Percentiles rank a stretch among this genome's conserved stretches.
Conservation (phyloP, 2,888 invertebrate species). For the Drosophila siamana region DNA sequence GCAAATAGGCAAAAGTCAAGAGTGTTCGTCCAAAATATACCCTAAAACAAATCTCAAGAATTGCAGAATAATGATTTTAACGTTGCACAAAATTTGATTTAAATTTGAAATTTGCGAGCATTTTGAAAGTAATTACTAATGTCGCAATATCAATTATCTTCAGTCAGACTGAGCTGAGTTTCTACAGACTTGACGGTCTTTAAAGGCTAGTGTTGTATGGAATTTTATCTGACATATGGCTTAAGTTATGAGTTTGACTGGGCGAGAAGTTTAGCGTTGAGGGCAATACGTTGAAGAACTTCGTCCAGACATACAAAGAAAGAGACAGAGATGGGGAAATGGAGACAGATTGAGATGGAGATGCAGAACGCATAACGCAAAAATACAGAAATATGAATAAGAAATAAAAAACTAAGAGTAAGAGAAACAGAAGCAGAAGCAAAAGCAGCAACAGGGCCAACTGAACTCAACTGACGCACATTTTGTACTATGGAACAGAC, state of each 20-base stretch:
- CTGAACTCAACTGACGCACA: slow-evolving; percentile 59
- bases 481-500: slow-evolving; percentile 40
- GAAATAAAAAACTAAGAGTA: slow-evolving; percentile 23
- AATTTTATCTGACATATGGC: slow-evolving; percentile 48
- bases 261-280: slow-evolving; percentile 47
- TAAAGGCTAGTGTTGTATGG: slow-evolving; percentile 27
- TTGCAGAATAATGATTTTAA: too few relatives aligned
- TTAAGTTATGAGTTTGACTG: slow-evolving; percentile 41
- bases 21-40: slow-evolving; percentile 12
- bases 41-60: background rate
- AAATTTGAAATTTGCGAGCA: background rate
- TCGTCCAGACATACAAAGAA: slow-evolving; percentile 28
- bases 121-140: background rate
- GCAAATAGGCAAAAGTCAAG: slow-evolving; percentile 1
- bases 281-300: slow-evolving; percentile 39
- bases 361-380: slow-evolving; percentile 11
- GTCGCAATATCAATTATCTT: background rate
- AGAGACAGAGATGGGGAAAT: slow-evolving; percentile 28
- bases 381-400: slow-evolving; percentile 27
- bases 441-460: too few relatives aligned
- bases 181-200: background rate
- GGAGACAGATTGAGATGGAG: slow-evolving; percentile 10
- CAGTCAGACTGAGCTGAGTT: background rate
- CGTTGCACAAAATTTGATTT: background rate
- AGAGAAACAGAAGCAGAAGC: slow-evolving; percentile 16